Conservation (phyloP, 1,140 invertebrate genomes). For the Charaxes varanes region DNA sequence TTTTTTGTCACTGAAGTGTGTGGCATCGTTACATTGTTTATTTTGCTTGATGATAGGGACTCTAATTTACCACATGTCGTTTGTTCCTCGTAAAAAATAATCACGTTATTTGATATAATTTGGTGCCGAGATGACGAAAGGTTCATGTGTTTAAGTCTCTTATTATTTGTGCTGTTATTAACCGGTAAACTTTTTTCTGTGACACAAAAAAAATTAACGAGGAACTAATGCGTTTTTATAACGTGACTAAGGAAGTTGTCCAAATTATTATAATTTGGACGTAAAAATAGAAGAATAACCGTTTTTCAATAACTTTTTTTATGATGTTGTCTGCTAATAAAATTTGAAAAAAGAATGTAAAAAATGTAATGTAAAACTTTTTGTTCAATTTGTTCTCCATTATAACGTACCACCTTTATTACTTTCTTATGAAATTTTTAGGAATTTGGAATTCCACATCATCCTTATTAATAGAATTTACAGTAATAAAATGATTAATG, state of each 20-base stretch:
- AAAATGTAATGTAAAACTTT: too few species aligned
- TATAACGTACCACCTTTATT: too few species aligned
- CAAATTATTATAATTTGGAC: too few species aligned
- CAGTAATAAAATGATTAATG: too few species aligned
- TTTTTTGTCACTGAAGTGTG: slow-evolving; percentile 42
- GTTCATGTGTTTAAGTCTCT: slow-evolving; percentile 55
- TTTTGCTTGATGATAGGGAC: slow-evolving; percentile 53
- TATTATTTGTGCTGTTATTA: slow-evolving; percentile 50
- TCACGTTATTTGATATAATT: slow-evolving; percentile 64
- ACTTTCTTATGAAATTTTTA: too few species aligned
- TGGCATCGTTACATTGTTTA: slow-evolving; percentile 58
- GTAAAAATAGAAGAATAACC: too few species aligned
- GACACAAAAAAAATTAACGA: slow-evolving; percentile 39
- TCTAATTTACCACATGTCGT: slow-evolving; percentile 65
- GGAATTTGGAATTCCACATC: too few species aligned
- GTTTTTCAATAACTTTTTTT: too few species aligned
- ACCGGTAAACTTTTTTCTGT: slow-evolving; percentile 41
- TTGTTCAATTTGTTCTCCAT: too few species aligned
- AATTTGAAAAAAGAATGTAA: too few species aligned
- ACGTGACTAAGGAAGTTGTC: slow-evolving; percentile 1
- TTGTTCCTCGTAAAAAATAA: slow-evolving; percentile 51
- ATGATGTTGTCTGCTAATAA: too few species aligned
- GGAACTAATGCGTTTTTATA: slow-evolving; percentile 30
- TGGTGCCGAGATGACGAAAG: slow-evolving; percentile 51
- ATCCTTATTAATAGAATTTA: too few species aligned